Percentiles rank a stretch among this genome's conserved stretches.
These are phyloP conservation scores for Sesamia nonagrioides DNA, from an alignment of 1,140 invertebrate species.

Conservation along the genomic window DNA sequence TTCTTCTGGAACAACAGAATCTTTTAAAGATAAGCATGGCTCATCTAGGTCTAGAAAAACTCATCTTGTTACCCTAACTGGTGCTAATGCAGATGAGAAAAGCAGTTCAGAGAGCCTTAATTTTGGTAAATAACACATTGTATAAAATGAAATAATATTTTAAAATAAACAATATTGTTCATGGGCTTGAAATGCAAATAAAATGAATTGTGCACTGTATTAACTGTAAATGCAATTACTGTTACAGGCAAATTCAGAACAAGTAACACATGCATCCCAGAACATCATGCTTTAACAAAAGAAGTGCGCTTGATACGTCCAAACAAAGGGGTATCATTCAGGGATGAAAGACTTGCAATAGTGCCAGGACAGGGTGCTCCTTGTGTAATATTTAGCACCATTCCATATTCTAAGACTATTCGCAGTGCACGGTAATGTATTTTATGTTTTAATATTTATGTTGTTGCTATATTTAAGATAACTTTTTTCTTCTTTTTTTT, in stretches of 20 bases:
- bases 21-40: conserved; percentile 88
- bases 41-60: conserved; percentile 84
- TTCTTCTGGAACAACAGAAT: conserved; percentile 89
- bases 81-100: conserved; percentile 89
- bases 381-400: conserved; percentile 94
- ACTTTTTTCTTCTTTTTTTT: conserved; percentile 59
- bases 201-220: conserved; percentile 65
- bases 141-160: background rate
- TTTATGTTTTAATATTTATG: background rate
- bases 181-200: background rate
- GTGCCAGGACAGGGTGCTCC: conserved; percentile 91
- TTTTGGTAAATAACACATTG: conserved; percentile 73
- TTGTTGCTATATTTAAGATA: background rate
- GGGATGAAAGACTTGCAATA: conserved; percentile 93
- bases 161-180: background rate
- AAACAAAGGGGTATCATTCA: conserved; percentile 90
- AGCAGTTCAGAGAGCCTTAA: conserved; percentile 92
- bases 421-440: conserved; percentile 89
- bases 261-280: conserved; percentile 84
- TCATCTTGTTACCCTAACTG: conserved; percentile 84
- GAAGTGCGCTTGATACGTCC: conserved; percentile 89
- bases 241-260: conserved; percentile 81
- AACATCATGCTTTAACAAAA: conserved; percentile 82
- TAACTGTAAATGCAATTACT: conserved; percentile 36
- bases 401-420: conserved; percentile 93